Evolutionary conservation across 2,888 invertebrate species (phyloP).

Genomic region (Notodonta dromedarius): DNA sequence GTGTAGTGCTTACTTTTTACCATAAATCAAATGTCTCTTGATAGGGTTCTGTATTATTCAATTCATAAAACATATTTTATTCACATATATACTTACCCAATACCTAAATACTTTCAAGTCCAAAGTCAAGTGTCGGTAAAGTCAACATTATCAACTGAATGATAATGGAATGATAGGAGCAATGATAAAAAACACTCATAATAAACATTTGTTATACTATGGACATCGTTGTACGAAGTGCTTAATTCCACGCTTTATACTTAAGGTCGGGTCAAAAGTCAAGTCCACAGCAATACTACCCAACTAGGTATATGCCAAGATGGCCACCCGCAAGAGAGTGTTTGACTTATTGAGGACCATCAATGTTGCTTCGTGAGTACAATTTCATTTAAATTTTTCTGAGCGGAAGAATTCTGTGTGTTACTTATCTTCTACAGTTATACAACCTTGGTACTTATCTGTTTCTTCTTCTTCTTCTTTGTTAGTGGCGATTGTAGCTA

Average conservation of each 20-base stretch:
- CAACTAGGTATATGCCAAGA: constrained; percentile 30
- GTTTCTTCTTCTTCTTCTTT: too few relatives aligned
- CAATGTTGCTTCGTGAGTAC: constrained; percentile 87
- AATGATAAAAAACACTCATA: constrained; percentile 5
- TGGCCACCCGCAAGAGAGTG: constrained; percentile 81
- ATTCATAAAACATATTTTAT: too few relatives aligned
- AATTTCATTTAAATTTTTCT: background rate
- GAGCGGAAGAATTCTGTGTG: too few relatives aligned
- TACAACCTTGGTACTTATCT: too few relatives aligned
- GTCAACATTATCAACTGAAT: background rate
- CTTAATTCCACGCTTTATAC: background rate
- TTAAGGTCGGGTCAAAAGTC: constrained; percentile 19
- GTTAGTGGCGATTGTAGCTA: too few relatives aligned
- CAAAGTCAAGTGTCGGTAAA: background rate
- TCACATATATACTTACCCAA: too few relatives aligned
- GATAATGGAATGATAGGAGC: constrained; percentile 15
- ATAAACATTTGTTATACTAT: constrained; percentile 7
- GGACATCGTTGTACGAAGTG: too few relatives aligned
- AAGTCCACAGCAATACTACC: background rate
- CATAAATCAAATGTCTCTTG: too few relatives aligned
- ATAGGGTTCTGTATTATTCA: too few relatives aligned
- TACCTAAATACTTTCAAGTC: background rate
- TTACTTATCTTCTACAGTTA: too few relatives aligned
- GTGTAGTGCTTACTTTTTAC: too few relatives aligned
- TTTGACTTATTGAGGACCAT: constrained; percentile 87